phyloP scores from a whole-genome alignment of 2,797 vertebrate species.

The Hydrophis major region DNA sequence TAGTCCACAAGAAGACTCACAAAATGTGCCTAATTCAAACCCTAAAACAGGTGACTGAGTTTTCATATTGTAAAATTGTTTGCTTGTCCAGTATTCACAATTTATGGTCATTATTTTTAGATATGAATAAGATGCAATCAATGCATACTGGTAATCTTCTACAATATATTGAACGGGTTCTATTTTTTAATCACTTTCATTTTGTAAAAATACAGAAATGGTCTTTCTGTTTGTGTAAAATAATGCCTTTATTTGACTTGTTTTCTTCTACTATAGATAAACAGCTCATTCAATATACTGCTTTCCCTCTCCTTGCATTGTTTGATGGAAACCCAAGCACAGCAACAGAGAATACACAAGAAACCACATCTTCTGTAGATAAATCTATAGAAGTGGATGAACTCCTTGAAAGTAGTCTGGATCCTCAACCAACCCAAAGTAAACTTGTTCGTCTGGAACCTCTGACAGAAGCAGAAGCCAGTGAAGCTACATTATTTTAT shows the following conservation, averaged over 20 bases:
- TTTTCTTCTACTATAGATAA: conserved; percentile 74
- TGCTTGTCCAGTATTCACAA: background rate
- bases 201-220: background rate
- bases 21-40: conserved; percentile 68
- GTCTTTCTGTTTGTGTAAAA: background rate
- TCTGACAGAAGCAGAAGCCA: conserved; percentile 90
- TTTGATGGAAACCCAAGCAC: conserved; percentile 82
- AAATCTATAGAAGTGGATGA: conserved; percentile 72
- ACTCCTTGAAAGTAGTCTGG: conserved; percentile 77
- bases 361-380: conserved; percentile 56
- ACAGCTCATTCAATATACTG: conserved; percentile 92
- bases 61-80: background rate
- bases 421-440: conserved; percentile 74
- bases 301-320: conserved; percentile 87
- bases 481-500: conserved; percentile 88
- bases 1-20: conserved; percentile 55
- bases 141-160: background rate
- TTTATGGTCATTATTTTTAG: background rate
- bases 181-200: background rate
- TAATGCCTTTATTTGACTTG: background rate
- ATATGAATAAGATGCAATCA: background rate
- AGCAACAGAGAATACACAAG: conserved; percentile 64
- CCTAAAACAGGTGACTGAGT: conserved; percentile 66
- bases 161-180: background rate
- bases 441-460: conserved; percentile 92